Conservation (phyloP, 2,888 invertebrate species). For the Plebejus melissa region DNA sequence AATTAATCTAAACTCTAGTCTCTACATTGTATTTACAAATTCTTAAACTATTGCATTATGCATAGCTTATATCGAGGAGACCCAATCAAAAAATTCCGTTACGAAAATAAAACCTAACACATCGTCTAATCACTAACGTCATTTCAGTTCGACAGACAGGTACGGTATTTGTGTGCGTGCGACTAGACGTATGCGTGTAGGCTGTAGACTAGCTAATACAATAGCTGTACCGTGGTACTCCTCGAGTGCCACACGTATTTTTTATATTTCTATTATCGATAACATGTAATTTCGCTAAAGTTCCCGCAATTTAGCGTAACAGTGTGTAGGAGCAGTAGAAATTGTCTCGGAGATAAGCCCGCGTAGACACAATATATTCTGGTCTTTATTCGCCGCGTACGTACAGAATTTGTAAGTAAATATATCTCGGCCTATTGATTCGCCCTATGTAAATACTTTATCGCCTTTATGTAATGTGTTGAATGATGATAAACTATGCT, state of each 20-base stretch:
- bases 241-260: no score
- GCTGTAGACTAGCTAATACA: no score
- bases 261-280: not conserved
- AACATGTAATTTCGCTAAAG: not conserved
- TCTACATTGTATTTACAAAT: no score
- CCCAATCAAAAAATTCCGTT: no score
- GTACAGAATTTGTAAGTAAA: conserved; percentile 7
- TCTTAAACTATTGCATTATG: no score
- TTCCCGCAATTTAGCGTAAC: not conserved
- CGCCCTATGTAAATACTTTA: conserved; percentile 12
- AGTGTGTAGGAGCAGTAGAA: not conserved
- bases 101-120: no score
- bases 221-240: no score
- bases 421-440: conserved; percentile 11
- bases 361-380: not conserved
- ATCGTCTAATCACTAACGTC: no score
- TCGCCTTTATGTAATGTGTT: conserved; percentile 2
- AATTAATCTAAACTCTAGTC: no score
- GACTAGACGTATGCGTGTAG: no score
- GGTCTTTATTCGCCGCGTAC: not conserved
- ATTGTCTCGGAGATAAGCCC: conserved; percentile 14
- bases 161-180: not conserved
- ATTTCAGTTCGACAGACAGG: no score
- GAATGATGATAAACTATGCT: not conserved
- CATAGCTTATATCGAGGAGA: no score